Base-by-base conservation (phyloP, 1,140 invertebrate genomes). In the Megathymus violae region DNA sequence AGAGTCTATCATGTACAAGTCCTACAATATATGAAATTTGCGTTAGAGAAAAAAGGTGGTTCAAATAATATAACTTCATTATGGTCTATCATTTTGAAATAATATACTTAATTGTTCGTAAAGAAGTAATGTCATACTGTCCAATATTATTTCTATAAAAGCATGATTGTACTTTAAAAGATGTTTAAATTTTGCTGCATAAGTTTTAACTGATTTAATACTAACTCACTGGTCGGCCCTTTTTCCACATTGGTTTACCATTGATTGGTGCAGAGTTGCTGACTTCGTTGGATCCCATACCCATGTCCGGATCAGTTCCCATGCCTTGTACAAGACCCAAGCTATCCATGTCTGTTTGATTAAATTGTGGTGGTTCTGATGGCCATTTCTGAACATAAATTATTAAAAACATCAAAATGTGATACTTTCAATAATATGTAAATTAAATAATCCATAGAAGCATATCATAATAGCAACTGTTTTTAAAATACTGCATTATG, bases 191-290 rank as follows among this genome's bases (percentile, higher is more conserved):
- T 27, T 62, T 3, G 14, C 46, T 58, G 19, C 5, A 22, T 22
- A 5, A 22, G 2, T 2, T 22, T 5, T 3, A 22, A 22, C 5
- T 22, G 9, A n/a, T 38, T 25, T 7, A 40, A 64, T 64, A 78
- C 78, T 76, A 9, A 80, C 78, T 71, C 13, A 71, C 69, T 65
- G 69, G 76, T 51, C 74, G 67, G 25, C 76, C 71, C 46, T 68
- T 72, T 44, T 80, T 80, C 78, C 78, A 78, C 11, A 76, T 47
- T 27, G 74, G 69, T 63, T 76, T 78, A 10, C 62, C 69, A 11
- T 38, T 34, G 7, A 41, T 17, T 22, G 76, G 73, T 52, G 64
- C 74, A 27, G 76, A 76, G n/a, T n/a, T n/a, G 17, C 66, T 67
- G 4, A 78, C 69, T 56, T 74, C 78, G 73, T 76, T 80, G 6